Conservation (phyloP, 2,888 invertebrate genomes). For the Hipparchia sbordonii region DNA sequence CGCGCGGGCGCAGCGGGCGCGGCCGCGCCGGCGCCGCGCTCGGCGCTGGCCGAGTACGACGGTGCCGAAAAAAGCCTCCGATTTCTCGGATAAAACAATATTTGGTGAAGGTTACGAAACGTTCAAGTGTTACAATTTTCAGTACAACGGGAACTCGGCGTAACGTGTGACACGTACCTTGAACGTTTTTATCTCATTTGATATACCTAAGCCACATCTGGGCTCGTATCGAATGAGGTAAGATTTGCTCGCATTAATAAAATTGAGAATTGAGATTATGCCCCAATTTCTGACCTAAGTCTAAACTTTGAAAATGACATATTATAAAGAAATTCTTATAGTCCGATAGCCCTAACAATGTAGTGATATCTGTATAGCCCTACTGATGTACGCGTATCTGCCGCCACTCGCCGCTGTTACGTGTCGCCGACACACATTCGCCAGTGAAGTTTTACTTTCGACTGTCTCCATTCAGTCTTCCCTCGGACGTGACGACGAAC, state of each 20-base stretch:
- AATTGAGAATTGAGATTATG: not conserved
- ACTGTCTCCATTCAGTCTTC: slow-evolving; percentile 35
- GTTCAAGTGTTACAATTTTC: not conserved
- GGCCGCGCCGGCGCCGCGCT: not conserved
- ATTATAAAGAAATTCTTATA: not conserved
- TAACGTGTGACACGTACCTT: no score
- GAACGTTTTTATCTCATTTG: no score
- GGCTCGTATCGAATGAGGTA: no score
- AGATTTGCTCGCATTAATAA: no score
- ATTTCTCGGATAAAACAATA: not conserved
- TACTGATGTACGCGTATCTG: not conserved
- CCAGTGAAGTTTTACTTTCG: slow-evolving; percentile 35
- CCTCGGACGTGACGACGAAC: slow-evolving; percentile 23
- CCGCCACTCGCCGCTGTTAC: slow-evolving; percentile 20
- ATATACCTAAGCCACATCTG: no score
- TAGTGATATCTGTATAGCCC: no score
- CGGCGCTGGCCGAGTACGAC: not conserved
- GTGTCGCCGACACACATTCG: slow-evolving; percentile 41
- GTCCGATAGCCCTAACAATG: not conserved
- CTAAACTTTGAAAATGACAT: not conserved
- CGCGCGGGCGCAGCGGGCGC: slow-evolving; percentile 28
- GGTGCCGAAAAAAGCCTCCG: not conserved
- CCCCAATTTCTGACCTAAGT: not conserved
- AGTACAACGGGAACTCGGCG: not conserved
- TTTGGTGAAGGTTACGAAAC: not conserved